Evolutionary conservation across 2,797 vertebrate genomes (phyloP).

Genomic region (Pipistrellus kuhlii): DNA sequence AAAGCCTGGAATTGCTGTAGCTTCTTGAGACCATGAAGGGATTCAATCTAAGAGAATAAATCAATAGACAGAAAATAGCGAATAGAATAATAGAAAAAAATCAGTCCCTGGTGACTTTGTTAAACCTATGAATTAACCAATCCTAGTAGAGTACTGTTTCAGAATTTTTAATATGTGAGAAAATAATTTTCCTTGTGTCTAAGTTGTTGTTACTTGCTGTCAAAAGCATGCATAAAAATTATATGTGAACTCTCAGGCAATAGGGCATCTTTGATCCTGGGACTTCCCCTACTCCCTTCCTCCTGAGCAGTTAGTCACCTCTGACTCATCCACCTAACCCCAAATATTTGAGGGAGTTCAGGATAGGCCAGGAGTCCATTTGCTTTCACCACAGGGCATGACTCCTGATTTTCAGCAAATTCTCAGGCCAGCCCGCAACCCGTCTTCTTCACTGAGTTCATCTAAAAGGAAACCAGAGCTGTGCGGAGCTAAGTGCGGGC

Average conservation of each 20-base stretch:
- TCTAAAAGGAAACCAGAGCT: background rate
- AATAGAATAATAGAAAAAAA: slow-evolving; percentile 31
- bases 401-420: background rate
- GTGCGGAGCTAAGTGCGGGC: background rate
- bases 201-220: background rate
- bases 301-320: slow-evolving; percentile 56
- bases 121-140: slow-evolving; percentile 29
- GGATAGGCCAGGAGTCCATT: slow-evolving; percentile 26
- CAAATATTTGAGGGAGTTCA: slow-evolving; percentile 43
- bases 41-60: background rate
- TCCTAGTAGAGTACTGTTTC: background rate
- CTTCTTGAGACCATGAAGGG: background rate
- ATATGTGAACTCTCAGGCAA: background rate
- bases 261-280: background rate
- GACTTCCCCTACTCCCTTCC: slow-evolving; percentile 53
- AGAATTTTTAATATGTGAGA: slow-evolving; percentile 3
- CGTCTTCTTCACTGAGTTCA: background rate
- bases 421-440: background rate
- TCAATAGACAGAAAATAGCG: background rate
- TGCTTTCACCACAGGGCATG: background rate
- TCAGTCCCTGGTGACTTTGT: background rate
- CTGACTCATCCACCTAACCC: slow-evolving; percentile 66
- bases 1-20: background rate
- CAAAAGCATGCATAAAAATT: slow-evolving; percentile 56
- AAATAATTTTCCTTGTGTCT: slow-evolving; percentile 46